A percentile compares a stretch with the other conserved stretches of the same genome.
These are phyloP conservation scores for Myotis daubentonii DNA, from an alignment of 2,797 vertebrate genomes.

Conservation along the genomic window DNA sequence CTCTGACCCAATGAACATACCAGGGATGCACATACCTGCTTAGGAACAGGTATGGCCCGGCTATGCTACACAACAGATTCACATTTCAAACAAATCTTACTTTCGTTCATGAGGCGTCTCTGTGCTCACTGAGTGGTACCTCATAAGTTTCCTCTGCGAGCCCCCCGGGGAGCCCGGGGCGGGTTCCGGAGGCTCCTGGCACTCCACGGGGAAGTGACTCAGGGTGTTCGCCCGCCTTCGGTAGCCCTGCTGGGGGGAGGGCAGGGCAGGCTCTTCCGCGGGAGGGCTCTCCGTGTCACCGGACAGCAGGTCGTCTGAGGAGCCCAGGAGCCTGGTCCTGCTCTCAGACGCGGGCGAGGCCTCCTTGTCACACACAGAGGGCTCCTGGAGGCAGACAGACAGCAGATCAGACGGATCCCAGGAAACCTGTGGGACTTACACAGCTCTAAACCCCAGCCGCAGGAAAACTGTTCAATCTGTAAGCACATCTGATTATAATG, in stretches of 20 bases:
- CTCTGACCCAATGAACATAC: slow-evolving; percentile 6
- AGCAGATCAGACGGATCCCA: not conserved
- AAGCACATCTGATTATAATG: not conserved
- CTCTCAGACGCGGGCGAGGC: slow-evolving; percentile 78
- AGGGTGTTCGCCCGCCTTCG: slow-evolving; percentile 93
- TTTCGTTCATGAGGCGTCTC: slow-evolving; percentile 95
- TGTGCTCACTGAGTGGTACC: slow-evolving; percentile 98
- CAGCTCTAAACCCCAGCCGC: not conserved
- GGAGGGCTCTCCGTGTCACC: slow-evolving; percentile 82
- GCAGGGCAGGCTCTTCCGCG: slow-evolving; percentile 75
- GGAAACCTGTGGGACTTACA: not conserved
- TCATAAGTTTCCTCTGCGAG: slow-evolving; percentile 93
- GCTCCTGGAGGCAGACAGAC: slow-evolving; percentile 82
- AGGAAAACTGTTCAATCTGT: not conserved
- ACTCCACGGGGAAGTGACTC: slow-evolving; percentile 89
- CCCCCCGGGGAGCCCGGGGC: slow-evolving; percentile 83
- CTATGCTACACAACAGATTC: slow-evolving; percentile 50
- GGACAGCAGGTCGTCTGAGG: slow-evolving; percentile 88
- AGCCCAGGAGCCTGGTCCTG: slow-evolving; percentile 88
- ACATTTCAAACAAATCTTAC: slow-evolving; percentile 87
- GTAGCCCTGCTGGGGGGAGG: slow-evolving; percentile 86
- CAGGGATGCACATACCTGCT: slow-evolving; percentile 38
- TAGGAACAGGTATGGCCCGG: slow-evolving; percentile 59
- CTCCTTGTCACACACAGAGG: slow-evolving; percentile 84
- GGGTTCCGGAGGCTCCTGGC: slow-evolving; percentile 82